Percentiles rank a stretch among this genome's conserved stretches.
phyloP scores from a whole-genome alignment of 2,113 vertebrate genomes.

The Machaerirhynchus nigripectus region DNA sequence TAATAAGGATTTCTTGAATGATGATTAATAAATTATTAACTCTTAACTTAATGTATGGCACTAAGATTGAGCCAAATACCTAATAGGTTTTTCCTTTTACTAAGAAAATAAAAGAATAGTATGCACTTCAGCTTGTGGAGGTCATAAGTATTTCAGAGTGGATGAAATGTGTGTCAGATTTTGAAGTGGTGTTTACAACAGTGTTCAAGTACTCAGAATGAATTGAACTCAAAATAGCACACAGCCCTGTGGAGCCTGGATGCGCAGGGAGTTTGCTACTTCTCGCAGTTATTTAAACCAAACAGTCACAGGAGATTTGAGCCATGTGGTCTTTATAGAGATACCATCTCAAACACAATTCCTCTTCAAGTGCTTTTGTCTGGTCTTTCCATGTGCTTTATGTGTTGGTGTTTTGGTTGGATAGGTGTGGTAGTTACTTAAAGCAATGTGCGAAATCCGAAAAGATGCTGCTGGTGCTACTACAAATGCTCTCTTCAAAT shows the following conservation, averaged over 20 bases:
- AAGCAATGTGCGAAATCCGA: not conserved
- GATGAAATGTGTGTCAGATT: not conserved
- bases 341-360: not conserved
- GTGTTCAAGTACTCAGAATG: not conserved
- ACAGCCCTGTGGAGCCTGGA: not conserved
- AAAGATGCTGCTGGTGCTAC: not conserved
- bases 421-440: not conserved
- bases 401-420: not conserved
- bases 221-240: not conserved
- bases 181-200: not conserved
- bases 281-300: not conserved
- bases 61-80: not conserved
- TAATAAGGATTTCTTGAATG: not conserved
- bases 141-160: not conserved
- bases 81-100: not conserved
- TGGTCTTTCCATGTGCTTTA: not conserved
- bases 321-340: not conserved
- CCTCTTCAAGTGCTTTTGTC: not conserved
- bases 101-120: not conserved
- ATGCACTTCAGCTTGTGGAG: not conserved
- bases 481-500: not conserved
- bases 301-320: not conserved
- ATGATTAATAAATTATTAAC: conserved; percentile 38
- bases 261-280: not conserved
- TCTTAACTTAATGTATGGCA: not conserved